Base-by-base conservation (phyloP, 2,888 invertebrate species). In the Luffia ferchaultella region DNA sequence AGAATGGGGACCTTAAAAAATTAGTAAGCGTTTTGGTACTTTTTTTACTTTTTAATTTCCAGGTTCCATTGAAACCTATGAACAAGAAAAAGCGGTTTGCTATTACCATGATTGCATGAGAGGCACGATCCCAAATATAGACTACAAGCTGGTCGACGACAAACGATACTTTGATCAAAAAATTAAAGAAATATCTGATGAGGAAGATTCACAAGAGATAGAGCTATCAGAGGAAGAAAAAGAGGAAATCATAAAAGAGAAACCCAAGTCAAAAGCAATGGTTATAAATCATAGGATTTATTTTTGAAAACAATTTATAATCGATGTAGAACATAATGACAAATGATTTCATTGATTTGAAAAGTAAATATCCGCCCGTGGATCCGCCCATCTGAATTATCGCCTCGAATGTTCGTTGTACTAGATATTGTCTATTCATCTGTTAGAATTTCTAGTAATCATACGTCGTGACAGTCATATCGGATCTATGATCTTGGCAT, bases 11-110 rank as follows among this genome's bases (percentile, higher is more conserved):
- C n/a, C n/a, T n/a, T n/a, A n/a, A n/a, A n/a, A n/a, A n/a, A n/a
- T n/a, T n/a, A n/a, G n/a, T n/a, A n/a, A n/a, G n/a, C n/a, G n/a
- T n/a, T n/a, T n/a, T n/a, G n/a, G n/a, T n/a, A n/a, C n/a, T n/a
- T n/a, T n/a, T n/a, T n/a, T n/a, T n/a, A n/a, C 30, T 12, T 30
- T 30, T 12, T 7, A 3, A 30, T 30, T 48, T 58, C 1, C 83
- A 62, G 88, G 88, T 18, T 88, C 89, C 1, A 85, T 89, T 50
- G 89, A 89, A 64, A 88, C 88, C 0, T 78, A 78, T 50, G 85
- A 85, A 53, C 89, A 89, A 64, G 89, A 88, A 57, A 83, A 85
- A 53, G 79, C 82, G n/a, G 87, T 88, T 0, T 74, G 79, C 45
- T 72, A 75, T 53, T 89, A 88, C 64, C 83, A 86, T 63, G 88